Percentiles rank a stretch among this genome's conserved stretches.
Evolutionary conservation across 1,140 invertebrate genomes (phyloP).

Genomic region (Coptotermes formosanus): DNA sequence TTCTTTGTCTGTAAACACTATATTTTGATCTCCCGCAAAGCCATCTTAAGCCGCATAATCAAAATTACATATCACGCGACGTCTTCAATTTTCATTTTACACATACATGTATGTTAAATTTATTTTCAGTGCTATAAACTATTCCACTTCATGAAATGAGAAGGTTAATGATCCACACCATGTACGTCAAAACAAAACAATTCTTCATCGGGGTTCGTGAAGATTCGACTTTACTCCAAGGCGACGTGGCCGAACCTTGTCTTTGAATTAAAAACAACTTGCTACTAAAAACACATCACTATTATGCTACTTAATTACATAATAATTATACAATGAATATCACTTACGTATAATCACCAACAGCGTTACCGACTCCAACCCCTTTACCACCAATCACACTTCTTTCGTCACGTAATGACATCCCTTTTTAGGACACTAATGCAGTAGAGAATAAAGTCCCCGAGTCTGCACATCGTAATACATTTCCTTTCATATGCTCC

Average conservation of each 20-base stretch:
- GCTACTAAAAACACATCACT: background rate
- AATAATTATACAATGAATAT: background rate
- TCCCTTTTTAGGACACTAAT: background rate
- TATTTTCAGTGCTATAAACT: background rate
- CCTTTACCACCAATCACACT: background rate
- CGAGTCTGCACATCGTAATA: background rate
- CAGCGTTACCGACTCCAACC: background rate
- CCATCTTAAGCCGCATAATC: background rate
- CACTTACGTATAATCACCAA: background rate
- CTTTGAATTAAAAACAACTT: background rate
- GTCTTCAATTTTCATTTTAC: background rate
- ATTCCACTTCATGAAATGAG: background rate
- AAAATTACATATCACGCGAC: background rate
- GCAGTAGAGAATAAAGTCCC: background rate
- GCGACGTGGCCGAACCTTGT: background rate
- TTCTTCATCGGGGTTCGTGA: slow-evolving; percentile 2
- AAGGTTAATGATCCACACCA: slow-evolving; percentile 10
- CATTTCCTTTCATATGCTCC: background rate
- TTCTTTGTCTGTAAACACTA: background rate
- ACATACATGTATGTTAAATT: background rate
- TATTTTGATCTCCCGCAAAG: background rate
- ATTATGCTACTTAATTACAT: background rate
- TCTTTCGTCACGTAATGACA: background rate
- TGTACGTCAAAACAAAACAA: slow-evolving; percentile 5
- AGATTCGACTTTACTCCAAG: background rate